Evolutionary conservation across 1,140 invertebrate genomes (phyloP), one percentile per base, ranked within the genome.

Genomic region (Panulirus ornatus): DNA sequence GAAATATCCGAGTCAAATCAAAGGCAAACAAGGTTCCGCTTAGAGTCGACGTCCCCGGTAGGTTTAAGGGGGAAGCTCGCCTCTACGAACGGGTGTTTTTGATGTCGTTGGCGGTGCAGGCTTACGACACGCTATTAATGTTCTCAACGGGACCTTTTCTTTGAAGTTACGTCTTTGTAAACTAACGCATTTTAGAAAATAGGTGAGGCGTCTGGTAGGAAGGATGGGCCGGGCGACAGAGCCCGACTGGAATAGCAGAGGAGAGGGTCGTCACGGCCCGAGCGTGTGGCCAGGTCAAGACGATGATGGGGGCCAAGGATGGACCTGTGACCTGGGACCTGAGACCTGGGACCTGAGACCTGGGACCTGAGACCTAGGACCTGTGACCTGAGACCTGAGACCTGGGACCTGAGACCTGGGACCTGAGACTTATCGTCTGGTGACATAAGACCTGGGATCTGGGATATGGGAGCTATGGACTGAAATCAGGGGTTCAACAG

Each of bases 101-200:
- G 47, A 30, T 30, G 71, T 19, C 73, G 71, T n/a, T 88, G 30
- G 40, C 16, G 14, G 34, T 16, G 36, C 38, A 42, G 54, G 22
- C 36, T 19, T 2, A 22, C 63, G 86, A 71, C 76, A 81, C 86
- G 54, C 86, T 88, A 88, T 88, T 88, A 88, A 88, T 88, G 86
- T 82, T 82, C 86, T 63, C 86, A 58, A 88, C 86, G 54, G 86
- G 86, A 73, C 58, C 86, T 88, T 88, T 88, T 66, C 71, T 88
- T 88, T 79, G 73, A 88, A 78, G 75, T 73, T 34, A 9, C 86
- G 86, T 88, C 86, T 88, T 88, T 88, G 86, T 88, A 88, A 88
- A 88, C 86, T 88, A 88, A 88, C 86, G 78, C 36, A 82, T 88
- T 88, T 88, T 88, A 88, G 86, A 88, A 88, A 88, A 88, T 88